A percentile compares a stretch with the other conserved stretches of the same genome.
Evolutionary conservation across 2,888 invertebrate genomes (phyloP).

Genomic region (Catocala fraxini): DNA sequence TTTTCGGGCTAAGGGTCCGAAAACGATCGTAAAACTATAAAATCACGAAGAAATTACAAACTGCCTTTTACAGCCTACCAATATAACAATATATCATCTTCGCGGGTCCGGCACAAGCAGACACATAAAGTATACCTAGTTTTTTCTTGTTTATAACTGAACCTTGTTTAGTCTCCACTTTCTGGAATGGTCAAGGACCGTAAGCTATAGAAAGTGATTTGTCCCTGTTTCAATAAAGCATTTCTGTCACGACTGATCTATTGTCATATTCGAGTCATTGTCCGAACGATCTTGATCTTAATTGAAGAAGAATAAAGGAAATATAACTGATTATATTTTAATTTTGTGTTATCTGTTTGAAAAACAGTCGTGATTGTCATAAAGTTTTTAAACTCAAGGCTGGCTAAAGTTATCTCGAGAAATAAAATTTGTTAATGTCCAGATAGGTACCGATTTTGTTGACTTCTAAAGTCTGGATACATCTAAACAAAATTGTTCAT

Average conservation of each 20-base stretch:
- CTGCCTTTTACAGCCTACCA: constrained; percentile 74
- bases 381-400: too few relatives aligned
- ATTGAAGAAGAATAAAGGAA: constrained; percentile 55
- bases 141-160: constrained; percentile 65
- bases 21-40: constrained; percentile 80
- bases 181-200: constrained; percentile 80
- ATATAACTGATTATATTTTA: constrained; percentile 35
- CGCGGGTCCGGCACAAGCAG: constrained; percentile 61
- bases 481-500: too few relatives aligned
- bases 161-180: constrained; percentile 70
- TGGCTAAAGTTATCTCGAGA: too few relatives aligned
- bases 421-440: too few relatives aligned
- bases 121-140: constrained; percentile 52
- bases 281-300: constrained; percentile 76
- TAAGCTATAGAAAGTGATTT: constrained; percentile 72
- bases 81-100: constrained; percentile 84
- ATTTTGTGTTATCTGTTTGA: constrained; percentile 23
- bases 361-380: neutral
- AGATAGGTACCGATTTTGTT: too few relatives aligned
- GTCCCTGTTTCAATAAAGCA: constrained; percentile 69
- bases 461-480: too few relatives aligned
- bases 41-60: constrained; percentile 78
- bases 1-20: constrained; percentile 69
- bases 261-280: constrained; percentile 65
- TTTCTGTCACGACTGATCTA: constrained; percentile 76